Evolutionary conservation across 2,113 vertebrate genomes (phyloP).

Genomic region (Odobenus rosmarus): DNA sequence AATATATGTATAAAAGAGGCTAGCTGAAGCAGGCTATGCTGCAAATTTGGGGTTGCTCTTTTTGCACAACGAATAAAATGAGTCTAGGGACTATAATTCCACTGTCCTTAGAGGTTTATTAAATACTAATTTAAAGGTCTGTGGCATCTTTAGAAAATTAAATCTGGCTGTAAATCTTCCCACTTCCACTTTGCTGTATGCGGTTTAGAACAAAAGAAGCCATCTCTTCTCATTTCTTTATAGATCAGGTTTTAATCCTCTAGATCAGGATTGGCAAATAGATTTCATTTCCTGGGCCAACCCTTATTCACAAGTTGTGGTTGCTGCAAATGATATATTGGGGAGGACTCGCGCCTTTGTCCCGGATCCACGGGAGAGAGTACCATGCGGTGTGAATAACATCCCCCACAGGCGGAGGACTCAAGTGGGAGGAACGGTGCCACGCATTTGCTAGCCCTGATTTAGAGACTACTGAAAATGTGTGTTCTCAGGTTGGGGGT

Average conservation of each 20-base stretch:
- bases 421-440: not conserved
- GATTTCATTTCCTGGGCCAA: not conserved
- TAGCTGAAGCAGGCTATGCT: not conserved
- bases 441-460: not conserved
- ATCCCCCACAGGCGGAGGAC: accelerated
- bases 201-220: not conserved
- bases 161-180: slow-evolving; percentile 21
- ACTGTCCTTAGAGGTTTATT: slow-evolving; percentile 36
- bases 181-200: not conserved
- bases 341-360: not conserved
- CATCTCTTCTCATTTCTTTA: not conserved
- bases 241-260: not conserved
- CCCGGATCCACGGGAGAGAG: not conserved
- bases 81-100: slow-evolving; percentile 4
- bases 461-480: not conserved
- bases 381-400: not conserved
- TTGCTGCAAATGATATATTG: not conserved
- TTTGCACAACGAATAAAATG: slow-evolving; percentile 22
- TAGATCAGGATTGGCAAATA: not conserved
- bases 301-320: not conserved
- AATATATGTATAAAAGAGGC: not conserved
- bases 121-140: slow-evolving; percentile 49
- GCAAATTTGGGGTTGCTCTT: slow-evolving; percentile 18
- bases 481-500: not conserved
- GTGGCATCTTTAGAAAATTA: slow-evolving; percentile 45